These are phyloP conservation scores for Mallotus villosus DNA, from an alignment of 2,797 vertebrate genomes.

Conservation along the genomic window DNA sequence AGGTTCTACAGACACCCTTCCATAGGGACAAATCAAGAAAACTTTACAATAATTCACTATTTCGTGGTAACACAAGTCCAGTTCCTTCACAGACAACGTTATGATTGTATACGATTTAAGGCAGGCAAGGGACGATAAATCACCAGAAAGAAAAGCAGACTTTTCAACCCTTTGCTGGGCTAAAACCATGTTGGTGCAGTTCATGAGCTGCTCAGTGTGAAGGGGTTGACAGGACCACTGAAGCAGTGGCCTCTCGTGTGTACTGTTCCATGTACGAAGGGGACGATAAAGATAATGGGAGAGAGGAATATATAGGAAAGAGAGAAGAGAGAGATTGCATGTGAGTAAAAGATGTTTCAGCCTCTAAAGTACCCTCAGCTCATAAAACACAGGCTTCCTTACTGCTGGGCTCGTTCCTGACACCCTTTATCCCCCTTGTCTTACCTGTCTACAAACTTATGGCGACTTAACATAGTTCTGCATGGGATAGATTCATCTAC, in stretches of 20 bases:
- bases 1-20: neutral
- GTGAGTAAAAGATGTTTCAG: conserved; percentile 59
- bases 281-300: neutral
- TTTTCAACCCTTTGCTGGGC: conserved; percentile 28
- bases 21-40: neutral
- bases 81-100: conserved; percentile 40
- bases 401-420: conserved; percentile 14
- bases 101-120: conserved; percentile 39
- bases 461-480: neutral
- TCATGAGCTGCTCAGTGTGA: conserved; percentile 27
- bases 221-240: conserved; percentile 48
- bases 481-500: neutral
- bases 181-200: conserved; percentile 49
- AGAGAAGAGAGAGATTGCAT: conserved; percentile 31
- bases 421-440: neutral
- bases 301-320: neutral
- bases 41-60: neutral
- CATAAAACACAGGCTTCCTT: conserved; percentile 45
- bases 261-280: neutral
- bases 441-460: neutral
- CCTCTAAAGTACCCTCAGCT: conserved; percentile 34
- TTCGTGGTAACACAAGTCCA: neutral
- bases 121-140: conserved; percentile 4
- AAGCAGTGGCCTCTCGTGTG: conserved; percentile 23
- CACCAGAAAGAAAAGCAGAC: conserved; percentile 10